Conservation (phyloP, 2,888 invertebrate species). For the Chesias legatella region DNA sequence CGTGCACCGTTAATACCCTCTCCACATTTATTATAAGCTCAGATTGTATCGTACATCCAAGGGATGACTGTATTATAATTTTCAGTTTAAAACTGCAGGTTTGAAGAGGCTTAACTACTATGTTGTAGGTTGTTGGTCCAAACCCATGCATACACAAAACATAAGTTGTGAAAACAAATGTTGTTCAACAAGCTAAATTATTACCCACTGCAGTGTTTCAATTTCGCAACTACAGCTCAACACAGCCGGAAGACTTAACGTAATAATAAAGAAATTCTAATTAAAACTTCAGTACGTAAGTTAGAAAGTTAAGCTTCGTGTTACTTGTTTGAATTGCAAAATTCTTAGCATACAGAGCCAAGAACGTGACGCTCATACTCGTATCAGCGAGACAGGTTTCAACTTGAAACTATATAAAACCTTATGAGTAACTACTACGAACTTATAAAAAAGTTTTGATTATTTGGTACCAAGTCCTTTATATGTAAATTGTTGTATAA, state of each 20-base stretch:
- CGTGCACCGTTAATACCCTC: too few species aligned
- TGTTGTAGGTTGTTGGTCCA: too few species aligned
- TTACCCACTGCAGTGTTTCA: slow-evolving; percentile 18
- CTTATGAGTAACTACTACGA: slow-evolving; percentile 27
- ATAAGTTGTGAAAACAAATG: slow-evolving; percentile 1
- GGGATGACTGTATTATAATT: too few species aligned
- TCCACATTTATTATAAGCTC: too few species aligned
- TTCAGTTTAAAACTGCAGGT: too few species aligned
- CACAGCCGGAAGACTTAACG: slow-evolving; percentile 22
- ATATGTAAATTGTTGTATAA: background rate
- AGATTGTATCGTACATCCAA: too few species aligned
- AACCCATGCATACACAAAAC: background rate
- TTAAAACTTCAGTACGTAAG: slow-evolving; percentile 49
- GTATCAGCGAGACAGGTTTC: slow-evolving; percentile 38
- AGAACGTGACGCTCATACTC: slow-evolving; percentile 48
- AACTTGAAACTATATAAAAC: slow-evolving; percentile 38
- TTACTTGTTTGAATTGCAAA: slow-evolving; percentile 56
- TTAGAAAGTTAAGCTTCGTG: slow-evolving; percentile 45
- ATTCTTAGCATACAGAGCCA: slow-evolving; percentile 44
- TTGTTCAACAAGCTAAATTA: slow-evolving; percentile 16
- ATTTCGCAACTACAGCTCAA: slow-evolving; percentile 17
- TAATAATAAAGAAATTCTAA: slow-evolving; percentile 40
- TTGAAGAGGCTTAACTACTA: too few species aligned
- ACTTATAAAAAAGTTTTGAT: slow-evolving; percentile 16
- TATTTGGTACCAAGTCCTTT: slow-evolving; percentile 24